Evolutionary conservation across 2,113 vertebrate genomes (phyloP).

Genomic region (Colistium nudipinnis): DNA sequence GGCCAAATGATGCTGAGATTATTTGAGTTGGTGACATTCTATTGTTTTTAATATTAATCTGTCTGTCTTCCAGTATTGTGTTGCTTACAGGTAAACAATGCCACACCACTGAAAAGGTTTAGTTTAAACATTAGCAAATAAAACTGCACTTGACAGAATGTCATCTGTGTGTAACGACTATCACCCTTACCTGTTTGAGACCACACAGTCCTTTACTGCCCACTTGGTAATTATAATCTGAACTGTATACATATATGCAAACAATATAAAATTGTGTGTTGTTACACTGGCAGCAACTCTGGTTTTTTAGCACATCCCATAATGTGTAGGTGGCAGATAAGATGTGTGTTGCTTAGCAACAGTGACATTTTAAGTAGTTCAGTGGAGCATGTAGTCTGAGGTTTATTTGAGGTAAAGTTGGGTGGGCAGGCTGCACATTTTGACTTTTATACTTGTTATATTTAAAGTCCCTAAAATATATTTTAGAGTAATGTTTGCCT

Average conservation of each 20-base stretch:
- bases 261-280: too few relatives aligned
- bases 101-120: slow-evolving; percentile 8
- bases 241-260: too few relatives aligned
- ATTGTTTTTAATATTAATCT: not conserved
- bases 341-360: slow-evolving; percentile 75
- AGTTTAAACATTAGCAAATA: slow-evolving; percentile 29
- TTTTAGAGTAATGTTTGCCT: not conserved
- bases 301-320: slow-evolving; percentile 61
- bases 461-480: not conserved
- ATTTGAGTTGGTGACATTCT: slow-evolving; percentile 3
- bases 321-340: slow-evolving; percentile 73
- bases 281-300: slow-evolving; percentile 12
- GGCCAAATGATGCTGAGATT: not conserved
- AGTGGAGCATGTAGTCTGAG: slow-evolving; percentile 18
- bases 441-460: not conserved
- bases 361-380: slow-evolving; percentile 49
- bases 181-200: not conserved
- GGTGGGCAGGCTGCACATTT: not conserved
- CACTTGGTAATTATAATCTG: not conserved
- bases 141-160: slow-evolving; percentile 15
- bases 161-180: slow-evolving; percentile 16
- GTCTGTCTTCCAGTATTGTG: not conserved
- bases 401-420: slow-evolving; percentile 49
- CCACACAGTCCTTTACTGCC: not conserved
- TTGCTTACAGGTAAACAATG: slow-evolving; percentile 15